Percentiles rank a stretch among this genome's conserved stretches.
Conservation (phyloP, 1,140 invertebrate species). For the Heliconius melpomene region DNA sequence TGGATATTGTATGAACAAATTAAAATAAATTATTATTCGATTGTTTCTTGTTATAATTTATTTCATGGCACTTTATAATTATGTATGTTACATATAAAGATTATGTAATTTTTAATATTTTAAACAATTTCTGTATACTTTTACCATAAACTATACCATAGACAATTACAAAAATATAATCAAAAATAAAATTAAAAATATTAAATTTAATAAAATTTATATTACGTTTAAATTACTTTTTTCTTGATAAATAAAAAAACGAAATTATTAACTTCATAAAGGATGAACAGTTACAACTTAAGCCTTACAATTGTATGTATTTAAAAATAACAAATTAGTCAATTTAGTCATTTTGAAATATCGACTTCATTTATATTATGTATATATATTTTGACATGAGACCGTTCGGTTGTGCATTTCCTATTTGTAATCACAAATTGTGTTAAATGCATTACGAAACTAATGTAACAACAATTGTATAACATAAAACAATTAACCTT, state of each 20-base stretch:
- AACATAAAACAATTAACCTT: slow-evolving; percentile 15
- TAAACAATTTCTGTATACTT: neutral
- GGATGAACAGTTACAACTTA: slow-evolving; percentile 17
- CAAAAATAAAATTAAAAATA: neutral
- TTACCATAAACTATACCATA: neutral
- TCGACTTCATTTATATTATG: neutral
- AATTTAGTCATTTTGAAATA: slow-evolving; percentile 8
- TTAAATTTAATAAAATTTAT: neutral
- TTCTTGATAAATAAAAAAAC: neutral
- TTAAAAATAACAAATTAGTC: neutral
- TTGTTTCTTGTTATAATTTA: neutral
- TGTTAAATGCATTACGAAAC: slow-evolving; percentile 35
- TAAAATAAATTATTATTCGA: neutral
- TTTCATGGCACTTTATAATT: neutral
- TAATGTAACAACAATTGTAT: slow-evolving; percentile 32
- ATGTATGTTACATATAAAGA: neutral
- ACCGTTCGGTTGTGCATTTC: slow-evolving; percentile 33
- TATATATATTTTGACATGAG: slow-evolving; percentile 26
- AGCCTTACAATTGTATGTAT: neutral
- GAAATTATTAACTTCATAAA: neutral
- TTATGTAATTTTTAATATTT: neutral
- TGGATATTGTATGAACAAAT: neutral
- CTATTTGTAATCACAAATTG: slow-evolving; percentile 37
- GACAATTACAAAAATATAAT: neutral
- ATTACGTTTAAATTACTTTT: neutral